Base-by-base conservation (phyloP, 2,113 vertebrate species). In the Chaetodon trifascialis region DNA sequence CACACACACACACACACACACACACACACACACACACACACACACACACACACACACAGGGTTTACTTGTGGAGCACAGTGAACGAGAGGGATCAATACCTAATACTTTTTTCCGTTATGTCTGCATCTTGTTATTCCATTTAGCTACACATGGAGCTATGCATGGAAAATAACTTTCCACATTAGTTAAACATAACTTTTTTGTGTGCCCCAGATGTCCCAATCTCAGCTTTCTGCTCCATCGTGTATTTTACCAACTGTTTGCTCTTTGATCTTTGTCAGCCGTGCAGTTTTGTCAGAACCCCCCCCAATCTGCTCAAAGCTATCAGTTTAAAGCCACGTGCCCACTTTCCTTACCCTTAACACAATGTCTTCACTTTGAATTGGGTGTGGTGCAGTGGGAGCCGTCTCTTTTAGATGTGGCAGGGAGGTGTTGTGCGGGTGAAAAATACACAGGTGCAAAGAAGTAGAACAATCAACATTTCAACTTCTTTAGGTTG, bases 381-480 rank as follows among this genome's bases (percentile, higher is more conserved):
- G 23, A 73, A 44, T 34, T 7, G 89, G 85, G 89, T 56, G 87
- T 78, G 88, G 88, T 80, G 68, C 47, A 12, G 73, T 63, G 16
- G 25, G 49, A 69, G 52, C 40, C 5, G 73, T 12, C 51, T 34
- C 8, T 71, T 47, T 46, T 55, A 54, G 67, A 64, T 76, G 74
- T n/a, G 44, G 3, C 69, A 47, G 66, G 14, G 62, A 78, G 76
- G 55, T 54, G 62, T 69, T 73, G 76, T 71, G 73, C 60, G 76
- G 69, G 25, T 4, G 69, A 62, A 75, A 80, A 74, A 73, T 80
- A 79, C 25, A 81, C 81, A 89, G 88, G 82, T 92, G 80, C 56
- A 70, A 86, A 86, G 72, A 85, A 94, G 86, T 81, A 78, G 56
- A 86, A 88, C 79, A 86, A 93, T 92, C 73, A 72, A 77, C 65